Percentiles rank a stretch among this genome's conserved stretches.
These are phyloP conservation scores for Ranitomeya variabilis DNA, from an alignment of 2,113 vertebrate species.

Conservation along the genomic window DNA sequence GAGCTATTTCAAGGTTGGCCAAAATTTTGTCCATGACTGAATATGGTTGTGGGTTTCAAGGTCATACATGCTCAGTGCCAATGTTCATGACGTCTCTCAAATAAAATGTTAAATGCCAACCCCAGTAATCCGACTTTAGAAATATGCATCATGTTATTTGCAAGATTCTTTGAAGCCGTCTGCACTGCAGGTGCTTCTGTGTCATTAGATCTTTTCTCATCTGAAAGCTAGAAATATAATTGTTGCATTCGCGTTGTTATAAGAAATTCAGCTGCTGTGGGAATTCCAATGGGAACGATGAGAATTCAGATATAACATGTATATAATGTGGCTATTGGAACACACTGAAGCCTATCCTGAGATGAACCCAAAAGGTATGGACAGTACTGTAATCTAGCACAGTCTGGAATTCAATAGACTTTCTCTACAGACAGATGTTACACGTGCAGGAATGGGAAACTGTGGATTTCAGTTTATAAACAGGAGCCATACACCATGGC, in stretches of 20 bases:
- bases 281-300: background rate
- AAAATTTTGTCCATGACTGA: too few relatives aligned
- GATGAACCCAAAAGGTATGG: background rate
- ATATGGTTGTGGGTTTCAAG: too few relatives aligned
- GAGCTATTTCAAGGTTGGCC: too few relatives aligned
- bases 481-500: too few relatives aligned
- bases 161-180: background rate
- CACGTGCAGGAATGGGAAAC: background rate
- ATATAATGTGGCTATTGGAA: slow-evolving; percentile 9
- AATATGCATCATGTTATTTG: background rate
- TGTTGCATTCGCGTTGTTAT: background rate
- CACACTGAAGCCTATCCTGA: slow-evolving; percentile 5
- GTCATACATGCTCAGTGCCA: too few relatives aligned
- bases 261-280: background rate
- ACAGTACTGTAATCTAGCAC: background rate
- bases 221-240: background rate
- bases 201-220: background rate
- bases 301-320: background rate
- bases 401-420: background rate
- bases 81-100: too few relatives aligned
- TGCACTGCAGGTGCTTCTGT: too few relatives aligned
- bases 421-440: background rate
- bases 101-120: too few relatives aligned
- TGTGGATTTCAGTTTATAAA: background rate
- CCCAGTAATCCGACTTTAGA: too few relatives aligned